A percentile compares a stretch with the other conserved stretches of the same genome.
These are phyloP conservation scores for Unio pictorum DNA, from an alignment of 2,888 invertebrate species.

Conservation along the genomic window DNA sequence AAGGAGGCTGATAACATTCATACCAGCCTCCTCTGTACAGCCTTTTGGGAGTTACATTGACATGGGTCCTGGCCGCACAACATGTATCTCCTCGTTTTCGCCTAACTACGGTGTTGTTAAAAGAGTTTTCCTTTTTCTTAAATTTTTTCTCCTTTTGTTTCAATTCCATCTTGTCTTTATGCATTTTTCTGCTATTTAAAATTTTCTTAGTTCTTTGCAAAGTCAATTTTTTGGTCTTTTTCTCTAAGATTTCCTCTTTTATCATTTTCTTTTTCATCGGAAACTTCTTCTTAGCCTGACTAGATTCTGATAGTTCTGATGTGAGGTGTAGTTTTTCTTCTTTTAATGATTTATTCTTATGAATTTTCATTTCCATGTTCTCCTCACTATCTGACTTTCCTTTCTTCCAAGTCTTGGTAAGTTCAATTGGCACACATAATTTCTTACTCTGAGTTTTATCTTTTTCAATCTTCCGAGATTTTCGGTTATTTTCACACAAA, in stretches of 20 bases:
- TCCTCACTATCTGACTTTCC: constrained; percentile 2
- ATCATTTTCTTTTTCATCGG: constrained; percentile 15
- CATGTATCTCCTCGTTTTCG: constrained; percentile 22
- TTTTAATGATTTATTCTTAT: constrained; percentile 7
- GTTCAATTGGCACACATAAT: neutral
- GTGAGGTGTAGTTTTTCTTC: neutral
- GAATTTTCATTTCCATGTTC: neutral
- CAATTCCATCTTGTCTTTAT: constrained; percentile 8
- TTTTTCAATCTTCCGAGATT: constrained; percentile 22
- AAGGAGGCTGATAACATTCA: constrained; percentile 31
- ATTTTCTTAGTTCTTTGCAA: constrained; percentile 12
- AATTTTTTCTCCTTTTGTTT: constrained; percentile 17
- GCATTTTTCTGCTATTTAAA: constrained; percentile 5
- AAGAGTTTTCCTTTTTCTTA: constrained; percentile 14
- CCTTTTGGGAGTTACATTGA: constrained; percentile 30
- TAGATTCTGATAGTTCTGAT: neutral
- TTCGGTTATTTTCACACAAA: constrained; percentile 49
- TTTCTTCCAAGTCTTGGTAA: constrained; percentile 9
- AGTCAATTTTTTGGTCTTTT: constrained; percentile 1
- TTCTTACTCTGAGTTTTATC: constrained; percentile 27
- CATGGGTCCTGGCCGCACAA: constrained; percentile 39
- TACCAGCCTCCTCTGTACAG: constrained; percentile 26
- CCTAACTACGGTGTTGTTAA: constrained; percentile 8
- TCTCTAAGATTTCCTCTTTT: constrained; percentile 5
- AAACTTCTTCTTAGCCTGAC: constrained; percentile 1